Base-by-base conservation (phyloP, 2,888 invertebrate species). In the Scaptomyza caliginosa region DNA sequence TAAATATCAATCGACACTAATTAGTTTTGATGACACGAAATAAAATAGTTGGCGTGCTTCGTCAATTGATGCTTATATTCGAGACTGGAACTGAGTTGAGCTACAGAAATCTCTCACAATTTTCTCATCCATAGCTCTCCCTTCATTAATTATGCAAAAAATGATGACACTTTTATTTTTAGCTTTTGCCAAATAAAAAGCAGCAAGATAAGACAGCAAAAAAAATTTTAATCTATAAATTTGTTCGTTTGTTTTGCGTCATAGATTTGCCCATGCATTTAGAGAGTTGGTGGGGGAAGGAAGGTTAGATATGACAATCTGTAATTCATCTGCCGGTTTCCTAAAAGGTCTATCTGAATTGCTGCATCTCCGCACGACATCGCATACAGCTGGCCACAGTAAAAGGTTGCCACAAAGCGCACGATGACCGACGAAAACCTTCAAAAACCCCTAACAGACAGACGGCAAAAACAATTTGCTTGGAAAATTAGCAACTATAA, bases 301-400 rank as follows among this genome's bases (percentile, higher is more conserved):
- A 11, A 8, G n/a, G 4, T n/a, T 2, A 38, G 28, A 42, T 48
- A 32, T 46, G 48, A 42, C 48, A 19, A 36, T 49, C 36, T 40
- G 16, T 17, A 21, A 21, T 32, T 21, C 16, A 8, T 26, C n/a
- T 36, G 60, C 13, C 21, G n/a, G 11, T 13, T 6, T 16, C 23
- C 48, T 8, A 17, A 32, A 32, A 10, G n/a, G 65, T 51, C 57
- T 80, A 86, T 80, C 80, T 54, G 42, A 60, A 26, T 32, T 39
- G 63, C 17, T 56, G 77, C 84, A 86, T 86, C 80, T 63, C 13
- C 36, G 59, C 80, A 80, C 80, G 80, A 80, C 42, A 67, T 46
- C 23, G 26, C 39, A 28, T 26, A 28, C 52, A 46, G 50, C 50
- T 49, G 62, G 4, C 45, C 8, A 8, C 38, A 19, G 23, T 19